Conservation (phyloP, 2,113 vertebrate genomes). For the Cinclus cinclus region DNA sequence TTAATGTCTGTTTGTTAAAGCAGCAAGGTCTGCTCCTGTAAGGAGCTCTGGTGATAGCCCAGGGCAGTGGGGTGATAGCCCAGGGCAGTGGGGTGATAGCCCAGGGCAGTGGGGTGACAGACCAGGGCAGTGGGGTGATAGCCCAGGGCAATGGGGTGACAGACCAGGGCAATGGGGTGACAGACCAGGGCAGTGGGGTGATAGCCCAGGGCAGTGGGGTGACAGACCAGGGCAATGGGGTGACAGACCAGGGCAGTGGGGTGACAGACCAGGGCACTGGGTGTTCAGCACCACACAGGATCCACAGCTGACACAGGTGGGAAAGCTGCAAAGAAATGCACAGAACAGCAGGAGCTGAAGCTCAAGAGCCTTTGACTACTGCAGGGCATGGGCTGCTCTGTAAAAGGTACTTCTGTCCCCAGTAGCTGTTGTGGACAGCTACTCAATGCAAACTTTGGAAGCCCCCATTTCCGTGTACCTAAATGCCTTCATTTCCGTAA, state of each 20-base stretch:
- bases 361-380: background rate
- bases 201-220: too few relatives aligned
- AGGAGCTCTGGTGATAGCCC: background rate
- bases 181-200: too few relatives aligned
- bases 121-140: too few relatives aligned
- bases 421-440: fast-evolving
- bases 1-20: background rate
- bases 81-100: too few relatives aligned
- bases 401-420: background rate
- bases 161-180: too few relatives aligned
- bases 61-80: too few relatives aligned
- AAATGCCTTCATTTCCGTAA: background rate
- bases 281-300: background rate
- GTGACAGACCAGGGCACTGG: too few relatives aligned
- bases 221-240: too few relatives aligned
- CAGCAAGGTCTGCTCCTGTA: background rate
- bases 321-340: background rate
- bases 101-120: too few relatives aligned
- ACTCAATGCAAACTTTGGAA: background rate
- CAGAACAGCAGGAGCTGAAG: background rate
- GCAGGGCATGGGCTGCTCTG: background rate
- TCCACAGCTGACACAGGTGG: background rate
- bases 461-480: background rate
- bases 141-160: too few relatives aligned
- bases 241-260: too few relatives aligned